Evolutionary conservation across 2,113 vertebrate genomes (phyloP), one percentile per base, ranked within the genome.

Genomic region (Hippotragus niger): DNA sequence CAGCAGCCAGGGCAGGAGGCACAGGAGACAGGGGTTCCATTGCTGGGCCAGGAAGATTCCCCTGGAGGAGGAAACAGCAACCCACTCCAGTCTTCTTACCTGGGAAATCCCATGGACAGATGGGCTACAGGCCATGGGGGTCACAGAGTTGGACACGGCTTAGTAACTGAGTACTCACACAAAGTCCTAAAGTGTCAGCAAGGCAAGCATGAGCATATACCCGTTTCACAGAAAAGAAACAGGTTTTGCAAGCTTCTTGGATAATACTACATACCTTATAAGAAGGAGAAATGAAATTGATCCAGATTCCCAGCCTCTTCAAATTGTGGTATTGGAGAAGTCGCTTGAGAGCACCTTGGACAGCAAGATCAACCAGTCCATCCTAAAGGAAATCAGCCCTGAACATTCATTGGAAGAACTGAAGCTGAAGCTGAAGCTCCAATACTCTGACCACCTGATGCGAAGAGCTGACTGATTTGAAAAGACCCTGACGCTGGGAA

Each of bases 251-350:
- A 43, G 13, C 36, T 40, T 8, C 9, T 4, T 13, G 29, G 5
- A 2, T 40, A 23, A 52, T 2, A 23, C 1, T 23, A 25, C 21
- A 53, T 3, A 15, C 8, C 40, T 53, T 0, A 0, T 15, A 16
- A 78, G 57, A 81, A 76, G 15, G 10, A 50, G 33, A 45, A 36
- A 4, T 7, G 23, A 64, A 15, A 7, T 0, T 43, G n/a, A 17
- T 76, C 15, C 55, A 15, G 11, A 43, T 9, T 2, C 27, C 36
- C 36, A 12, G 17, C 27, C 14, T 64, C 87, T 88, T 33, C 71
- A 76, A 43, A 14, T 76, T 27, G 12, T 43, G 40, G 71, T 76
- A 1, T 27, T 43, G 21, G 71, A 76, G 40, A 76, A 40, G 36
- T 40, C 0, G 10, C 10, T 40, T 74, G 36, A 74, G 36, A 74